Percentiles rank a stretch among this genome's conserved stretches.
phyloP scores from a whole-genome alignment of 1,140 invertebrate genomes.

The Hypsibius dujardini region DNA sequence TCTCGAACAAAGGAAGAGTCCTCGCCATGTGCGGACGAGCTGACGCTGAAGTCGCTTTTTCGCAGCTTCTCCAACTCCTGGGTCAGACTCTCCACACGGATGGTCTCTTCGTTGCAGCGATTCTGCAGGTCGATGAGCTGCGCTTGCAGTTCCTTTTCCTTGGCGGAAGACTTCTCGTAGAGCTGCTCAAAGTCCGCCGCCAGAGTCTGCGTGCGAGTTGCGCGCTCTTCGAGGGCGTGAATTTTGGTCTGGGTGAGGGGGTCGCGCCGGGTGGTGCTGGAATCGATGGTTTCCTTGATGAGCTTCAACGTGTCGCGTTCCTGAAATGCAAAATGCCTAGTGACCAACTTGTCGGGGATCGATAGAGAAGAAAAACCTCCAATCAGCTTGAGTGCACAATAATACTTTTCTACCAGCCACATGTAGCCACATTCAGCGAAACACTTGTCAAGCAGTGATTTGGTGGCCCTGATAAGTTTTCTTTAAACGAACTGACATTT shows the following conservation, averaged over 20 bases:
- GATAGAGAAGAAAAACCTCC: too few relatives aligned
- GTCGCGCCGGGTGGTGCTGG: background rate
- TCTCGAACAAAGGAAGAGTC: background rate
- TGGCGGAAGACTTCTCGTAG: background rate
- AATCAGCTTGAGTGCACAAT: too few relatives aligned
- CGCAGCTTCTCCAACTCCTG: background rate
- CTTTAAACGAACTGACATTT: too few relatives aligned
- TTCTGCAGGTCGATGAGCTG: background rate
- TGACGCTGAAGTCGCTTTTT: background rate
- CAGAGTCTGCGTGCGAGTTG: background rate
- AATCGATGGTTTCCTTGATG: conserved; percentile 2
- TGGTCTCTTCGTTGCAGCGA: too few relatives aligned
- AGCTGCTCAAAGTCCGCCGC: background rate
- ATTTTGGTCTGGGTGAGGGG: background rate
- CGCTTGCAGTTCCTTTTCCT: background rate
- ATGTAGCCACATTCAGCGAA: too few relatives aligned
- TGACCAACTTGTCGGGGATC: too few relatives aligned
- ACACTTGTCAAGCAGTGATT: too few relatives aligned
- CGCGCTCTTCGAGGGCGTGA: background rate
- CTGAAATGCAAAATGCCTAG: background rate
- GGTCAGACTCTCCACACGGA: too few relatives aligned
- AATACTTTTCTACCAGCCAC: too few relatives aligned
- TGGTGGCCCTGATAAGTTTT: too few relatives aligned
- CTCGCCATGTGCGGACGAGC: background rate
- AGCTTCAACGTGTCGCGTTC: conserved; percentile 8